Conservation (phyloP, 37 sponge, comb jelly and placozoan genomes). For the Hormiphora californensis region DNA sequence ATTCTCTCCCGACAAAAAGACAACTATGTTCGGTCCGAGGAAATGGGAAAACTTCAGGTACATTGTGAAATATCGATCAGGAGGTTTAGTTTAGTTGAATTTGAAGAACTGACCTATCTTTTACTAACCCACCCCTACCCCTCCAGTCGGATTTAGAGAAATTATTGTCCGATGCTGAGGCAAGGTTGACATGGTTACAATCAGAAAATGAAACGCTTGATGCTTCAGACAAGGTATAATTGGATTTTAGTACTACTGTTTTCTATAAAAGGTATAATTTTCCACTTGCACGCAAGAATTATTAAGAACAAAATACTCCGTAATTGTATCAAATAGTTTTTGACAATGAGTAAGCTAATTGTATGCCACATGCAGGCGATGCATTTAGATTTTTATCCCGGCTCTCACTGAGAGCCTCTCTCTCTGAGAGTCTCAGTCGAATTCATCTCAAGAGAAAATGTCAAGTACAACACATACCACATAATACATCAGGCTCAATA, state of each 20-base stretch:
- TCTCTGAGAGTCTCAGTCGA: too few species aligned
- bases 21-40: too few species aligned
- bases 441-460: too few species aligned
- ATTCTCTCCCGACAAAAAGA: too few species aligned
- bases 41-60: background rate
- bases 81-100: background rate
- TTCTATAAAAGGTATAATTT: background rate
- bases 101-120: background rate
- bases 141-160: conserved; percentile 5
- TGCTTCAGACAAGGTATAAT: conserved; percentile 17
- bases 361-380: background rate
- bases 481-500: too few species aligned
- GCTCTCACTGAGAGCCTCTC: too few species aligned
- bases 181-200: conserved; percentile 25
- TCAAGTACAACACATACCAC: too few species aligned
- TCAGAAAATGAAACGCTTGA: conserved; percentile 33
- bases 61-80: background rate
- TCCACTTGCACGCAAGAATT: too few species aligned
- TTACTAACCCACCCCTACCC: too few species aligned
- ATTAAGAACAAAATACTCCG: too few species aligned
- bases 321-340: background rate
- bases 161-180: conserved; percentile 14
- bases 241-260: background rate
- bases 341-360: background rate
- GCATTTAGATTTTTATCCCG: background rate